Conservation (phyloP, 2,113 vertebrate genomes). For the Sula dactylatra region DNA sequence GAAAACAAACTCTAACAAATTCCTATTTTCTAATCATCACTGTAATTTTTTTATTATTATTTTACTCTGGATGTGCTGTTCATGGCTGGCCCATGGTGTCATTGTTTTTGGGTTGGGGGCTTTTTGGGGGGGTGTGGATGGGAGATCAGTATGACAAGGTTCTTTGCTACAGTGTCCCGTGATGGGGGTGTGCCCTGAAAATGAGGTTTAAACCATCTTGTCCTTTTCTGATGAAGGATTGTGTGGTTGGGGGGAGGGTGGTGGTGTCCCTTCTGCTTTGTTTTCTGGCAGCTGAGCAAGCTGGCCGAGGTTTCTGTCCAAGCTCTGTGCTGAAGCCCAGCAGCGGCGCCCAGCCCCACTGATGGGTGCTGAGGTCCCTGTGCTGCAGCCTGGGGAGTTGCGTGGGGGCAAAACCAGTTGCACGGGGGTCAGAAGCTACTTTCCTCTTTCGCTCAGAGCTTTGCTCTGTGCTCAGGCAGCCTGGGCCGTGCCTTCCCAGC, state of each 20-base stretch:
- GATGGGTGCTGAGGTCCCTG: not conserved
- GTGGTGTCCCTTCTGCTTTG: not conserved
- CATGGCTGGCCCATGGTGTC: not conserved
- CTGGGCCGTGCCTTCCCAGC: not conserved
- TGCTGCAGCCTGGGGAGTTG: not conserved
- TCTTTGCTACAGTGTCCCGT: not conserved
- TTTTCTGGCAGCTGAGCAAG: not conserved
- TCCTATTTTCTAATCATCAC: not conserved
- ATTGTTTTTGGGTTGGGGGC: fast-evolving
- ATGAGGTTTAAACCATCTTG: not conserved
- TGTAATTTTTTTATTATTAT: not conserved
- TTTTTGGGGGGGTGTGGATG: not conserved
- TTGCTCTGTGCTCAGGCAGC: not conserved
- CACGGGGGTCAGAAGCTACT: not conserved
- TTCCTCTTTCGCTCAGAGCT: not conserved
- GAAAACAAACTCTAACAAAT: too few species aligned
- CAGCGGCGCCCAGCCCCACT: not conserved
- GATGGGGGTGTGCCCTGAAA: not conserved
- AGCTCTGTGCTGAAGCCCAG: not conserved
- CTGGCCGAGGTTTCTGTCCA: not conserved
- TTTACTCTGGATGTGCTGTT: not conserved
- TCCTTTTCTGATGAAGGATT: not conserved
- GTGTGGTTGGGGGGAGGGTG: too few species aligned
- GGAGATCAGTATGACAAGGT: not conserved
- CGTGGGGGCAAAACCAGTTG: too few species aligned